A percentile compares a stretch with the other conserved stretches of the same genome.
phyloP scores from a whole-genome alignment of 64 coral and sea anemone genomes.

The Montipora foliosa region DNA sequence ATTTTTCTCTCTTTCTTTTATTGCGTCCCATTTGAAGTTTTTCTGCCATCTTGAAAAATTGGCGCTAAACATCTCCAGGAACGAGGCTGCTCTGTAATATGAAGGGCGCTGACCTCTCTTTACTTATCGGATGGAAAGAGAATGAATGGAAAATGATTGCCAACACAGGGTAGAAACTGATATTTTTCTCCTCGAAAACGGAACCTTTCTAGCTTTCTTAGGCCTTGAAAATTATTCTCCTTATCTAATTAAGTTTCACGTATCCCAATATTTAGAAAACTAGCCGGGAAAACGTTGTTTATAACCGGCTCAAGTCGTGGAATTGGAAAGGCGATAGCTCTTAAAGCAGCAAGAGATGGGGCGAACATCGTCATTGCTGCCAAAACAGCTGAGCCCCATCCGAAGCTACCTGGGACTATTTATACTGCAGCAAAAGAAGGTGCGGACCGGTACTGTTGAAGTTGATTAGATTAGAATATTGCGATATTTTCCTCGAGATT shows the following conservation, averaged over 20 bases:
- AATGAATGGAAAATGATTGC: not conserved
- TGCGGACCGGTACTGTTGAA: not conserved
- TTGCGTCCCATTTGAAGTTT: not conserved
- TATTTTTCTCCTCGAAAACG: not conserved
- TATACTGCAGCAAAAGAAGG: conserved; percentile 96
- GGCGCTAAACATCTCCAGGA: not conserved
- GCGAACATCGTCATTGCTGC: conserved; percentile 95
- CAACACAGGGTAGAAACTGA: not conserved
- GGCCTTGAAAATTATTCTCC: not conserved
- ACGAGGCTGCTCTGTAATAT: not conserved
- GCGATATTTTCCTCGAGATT: no score
- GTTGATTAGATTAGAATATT: not conserved
- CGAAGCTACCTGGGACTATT: conserved; percentile 93
- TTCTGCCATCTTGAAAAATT: conserved; percentile 32
- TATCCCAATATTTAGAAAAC: conserved; percentile 40
- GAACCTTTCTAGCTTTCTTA: not conserved
- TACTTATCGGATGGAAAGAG: not conserved
- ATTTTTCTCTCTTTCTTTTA: conserved; percentile 3
- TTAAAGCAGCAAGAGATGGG: conserved; percentile 94
- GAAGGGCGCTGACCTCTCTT: not conserved
- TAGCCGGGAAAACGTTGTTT: conserved; percentile 92
- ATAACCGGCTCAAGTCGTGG: conserved; percentile 93
- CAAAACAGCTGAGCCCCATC: conserved; percentile 85
- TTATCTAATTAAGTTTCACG: not conserved
- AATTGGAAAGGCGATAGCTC: conserved; percentile 96